phyloP scores from a whole-genome alignment of 2,888 invertebrate genomes.

The Zonitis immaculata region DNA sequence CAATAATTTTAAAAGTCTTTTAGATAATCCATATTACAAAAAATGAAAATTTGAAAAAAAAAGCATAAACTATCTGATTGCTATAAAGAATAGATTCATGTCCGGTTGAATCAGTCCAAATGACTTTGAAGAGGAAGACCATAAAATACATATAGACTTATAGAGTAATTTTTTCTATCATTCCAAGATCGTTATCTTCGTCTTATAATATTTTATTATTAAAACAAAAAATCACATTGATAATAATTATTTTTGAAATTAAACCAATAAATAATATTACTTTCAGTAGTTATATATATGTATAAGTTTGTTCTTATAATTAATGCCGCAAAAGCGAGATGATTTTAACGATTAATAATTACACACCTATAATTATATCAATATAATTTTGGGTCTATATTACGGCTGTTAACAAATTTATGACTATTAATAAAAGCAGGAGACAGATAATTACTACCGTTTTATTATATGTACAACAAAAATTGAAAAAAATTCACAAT shows the following conservation, averaged over 20 bases:
- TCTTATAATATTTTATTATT: too few relatives aligned
- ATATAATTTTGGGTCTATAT: constrained; percentile 3
- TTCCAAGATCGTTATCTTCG: background rate
- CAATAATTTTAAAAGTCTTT: background rate
- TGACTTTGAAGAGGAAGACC: background rate
- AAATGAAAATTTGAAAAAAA: background rate
- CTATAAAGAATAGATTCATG: background rate
- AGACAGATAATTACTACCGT: background rate
- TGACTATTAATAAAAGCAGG: background rate
- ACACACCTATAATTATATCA: constrained; percentile 4
- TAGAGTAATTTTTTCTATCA: background rate
- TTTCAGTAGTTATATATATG: background rate
- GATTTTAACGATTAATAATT: constrained; percentile 3
- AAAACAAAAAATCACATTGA: too few relatives aligned
- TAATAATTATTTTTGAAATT: background rate
- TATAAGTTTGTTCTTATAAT: too few relatives aligned
- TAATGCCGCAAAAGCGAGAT: background rate
- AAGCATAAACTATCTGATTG: background rate
- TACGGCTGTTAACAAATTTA: constrained; percentile 1
- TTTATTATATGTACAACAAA: too few relatives aligned
- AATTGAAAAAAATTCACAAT: too few relatives aligned
- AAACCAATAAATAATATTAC: background rate
- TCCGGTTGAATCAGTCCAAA: background rate
- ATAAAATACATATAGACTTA: background rate
- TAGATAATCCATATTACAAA: background rate